Evolutionary conservation across 35 echinoderm and acorn worm species (phyloP), one percentile per base, ranked within the genome.

Genomic region (Antedon bifida): DNA sequence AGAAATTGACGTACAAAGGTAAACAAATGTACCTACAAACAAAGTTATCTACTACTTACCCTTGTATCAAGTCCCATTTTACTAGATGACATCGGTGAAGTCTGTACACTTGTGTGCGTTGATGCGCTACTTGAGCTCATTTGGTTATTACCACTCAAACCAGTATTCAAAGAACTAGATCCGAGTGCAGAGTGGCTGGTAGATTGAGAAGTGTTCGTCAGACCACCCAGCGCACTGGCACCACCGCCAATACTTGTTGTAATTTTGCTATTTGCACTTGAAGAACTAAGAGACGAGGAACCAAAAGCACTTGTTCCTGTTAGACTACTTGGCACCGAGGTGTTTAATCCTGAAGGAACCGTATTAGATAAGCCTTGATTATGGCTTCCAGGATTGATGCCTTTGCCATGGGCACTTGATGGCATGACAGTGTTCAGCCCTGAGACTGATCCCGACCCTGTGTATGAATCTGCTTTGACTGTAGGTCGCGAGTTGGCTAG

Each of bases 41-140:
- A n/a, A n/a, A n/a, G n/a, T 42, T 7, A 42, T 42, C 14, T 14
- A 7, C 4, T 7, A 64, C 51, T 64, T 64, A 64, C 51, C 76
- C 93, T 91, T 1, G 28, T 86, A 38, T 92, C 90, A 33, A 92
- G 55, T 4, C 85, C 79, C 28, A 99, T 51, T 76, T 99, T 99
- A 81, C 82, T 77, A 32, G 77, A 77, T 0, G 85, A 79, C 42
- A 90, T 79, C 32, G 88, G 85, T 44, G 90, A 84, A 36, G 88
- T 85, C 78, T 90, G 92, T 44, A 85, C 88, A 79, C 85, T 84
- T 3, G 85, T 85, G 78, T 96, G 92, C 30, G 92, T 86, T 51
- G 93, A 55, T 88, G 23, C 51, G 26, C 51, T 64, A 64, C 51
- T 64, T 26, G 51, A 16, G 51, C 9, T 64, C 51, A 64, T 64